Evolutionary conservation across 2,797 vertebrate species (phyloP).

Genomic region (Nannoperca australis): DNA sequence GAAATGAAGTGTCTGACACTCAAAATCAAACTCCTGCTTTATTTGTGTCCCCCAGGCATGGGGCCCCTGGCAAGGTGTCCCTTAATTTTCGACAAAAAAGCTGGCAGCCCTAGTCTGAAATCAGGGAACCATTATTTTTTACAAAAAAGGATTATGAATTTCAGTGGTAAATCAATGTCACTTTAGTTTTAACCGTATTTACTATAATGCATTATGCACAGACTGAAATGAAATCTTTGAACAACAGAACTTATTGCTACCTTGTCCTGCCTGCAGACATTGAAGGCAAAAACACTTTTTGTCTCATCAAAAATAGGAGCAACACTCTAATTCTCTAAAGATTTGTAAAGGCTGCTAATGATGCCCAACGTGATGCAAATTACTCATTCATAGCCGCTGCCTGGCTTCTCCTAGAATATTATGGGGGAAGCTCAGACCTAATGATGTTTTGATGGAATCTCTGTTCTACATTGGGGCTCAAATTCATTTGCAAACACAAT

Average conservation of each 20-base stretch:
- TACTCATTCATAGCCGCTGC: slow-evolving; percentile 62
- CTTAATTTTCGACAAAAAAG: neutral
- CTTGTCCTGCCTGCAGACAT: slow-evolving; percentile 10
- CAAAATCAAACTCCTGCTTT: too few relatives aligned
- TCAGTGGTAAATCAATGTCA: neutral
- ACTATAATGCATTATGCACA: slow-evolving; percentile 30
- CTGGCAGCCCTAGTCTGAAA: neutral
- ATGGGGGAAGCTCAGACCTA: slow-evolving; percentile 40
- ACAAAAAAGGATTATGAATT: neutral
- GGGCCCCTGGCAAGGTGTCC: too few relatives aligned
- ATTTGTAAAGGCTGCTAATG: slow-evolving; percentile 62
- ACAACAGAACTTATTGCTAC: slow-evolving; percentile 17
- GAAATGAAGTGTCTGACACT: too few relatives aligned
- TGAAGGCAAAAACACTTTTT: slow-evolving; percentile 26
- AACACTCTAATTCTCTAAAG: slow-evolving; percentile 51
- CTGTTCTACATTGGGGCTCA: slow-evolving; percentile 50
- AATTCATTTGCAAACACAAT: slow-evolving; percentile 69
- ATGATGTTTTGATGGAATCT: slow-evolving; percentile 69
- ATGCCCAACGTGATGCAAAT: slow-evolving; percentile 75
- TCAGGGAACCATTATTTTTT: neutral
- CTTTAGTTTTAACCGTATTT: slow-evolving; percentile 19
- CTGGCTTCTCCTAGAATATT: slow-evolving; percentile 52
- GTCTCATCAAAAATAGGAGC: slow-evolving; percentile 27
- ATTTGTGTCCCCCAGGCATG: too few relatives aligned
- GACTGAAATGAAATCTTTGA: slow-evolving; percentile 5